A percentile compares a stretch with the other conserved stretches of the same genome.
Evolutionary conservation across 2,888 invertebrate genomes (phyloP).

Genomic region (Leucozona laternaria): DNA sequence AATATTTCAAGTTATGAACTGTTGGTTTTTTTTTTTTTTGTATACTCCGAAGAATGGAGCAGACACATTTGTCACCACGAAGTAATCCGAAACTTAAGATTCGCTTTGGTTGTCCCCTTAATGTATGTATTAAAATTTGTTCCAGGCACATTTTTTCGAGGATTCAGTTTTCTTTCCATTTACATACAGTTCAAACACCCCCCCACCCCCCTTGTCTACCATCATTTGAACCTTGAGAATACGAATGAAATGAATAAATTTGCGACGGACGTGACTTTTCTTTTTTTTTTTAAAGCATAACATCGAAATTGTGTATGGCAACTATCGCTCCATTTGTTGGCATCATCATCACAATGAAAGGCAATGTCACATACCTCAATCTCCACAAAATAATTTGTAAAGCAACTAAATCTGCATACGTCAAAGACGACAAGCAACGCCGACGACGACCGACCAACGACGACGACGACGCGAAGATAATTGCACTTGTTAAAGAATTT

Average conservation of each 20-base stretch:
- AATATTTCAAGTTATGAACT: neutral
- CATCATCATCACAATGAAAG: slow-evolving; percentile 14
- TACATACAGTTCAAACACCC: neutral
- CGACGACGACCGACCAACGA: slow-evolving; percentile 1
- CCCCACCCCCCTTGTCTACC: neutral
- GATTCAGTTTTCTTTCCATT: slow-evolving; percentile 5
- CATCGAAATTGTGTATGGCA: slow-evolving; percentile 8
- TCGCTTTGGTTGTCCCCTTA: neutral
- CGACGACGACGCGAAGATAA: slow-evolving; percentile 35
- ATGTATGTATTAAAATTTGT: slow-evolving; percentile 2
- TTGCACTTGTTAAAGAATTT: slow-evolving; percentile 59
- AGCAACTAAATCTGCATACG: slow-evolving; percentile 35
- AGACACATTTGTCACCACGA: slow-evolving; percentile 8
- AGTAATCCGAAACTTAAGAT: slow-evolving; percentile 8
- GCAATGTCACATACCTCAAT: slow-evolving; percentile 44
- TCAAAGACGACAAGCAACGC: neutral
- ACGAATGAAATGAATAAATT: slow-evolving; percentile 47
- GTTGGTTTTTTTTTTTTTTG: neutral
- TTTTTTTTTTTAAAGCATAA: neutral
- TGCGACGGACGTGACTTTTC: slow-evolving; percentile 64
- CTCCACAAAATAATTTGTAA: slow-evolving; percentile 22
- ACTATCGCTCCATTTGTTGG: slow-evolving; percentile 24
- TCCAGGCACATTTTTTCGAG: neutral
- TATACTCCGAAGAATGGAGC: neutral
- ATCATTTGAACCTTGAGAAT: neutral